Evolutionary conservation across 2,797 vertebrate species (phyloP).

Genomic region (Acanthurus lineatus): DNA sequence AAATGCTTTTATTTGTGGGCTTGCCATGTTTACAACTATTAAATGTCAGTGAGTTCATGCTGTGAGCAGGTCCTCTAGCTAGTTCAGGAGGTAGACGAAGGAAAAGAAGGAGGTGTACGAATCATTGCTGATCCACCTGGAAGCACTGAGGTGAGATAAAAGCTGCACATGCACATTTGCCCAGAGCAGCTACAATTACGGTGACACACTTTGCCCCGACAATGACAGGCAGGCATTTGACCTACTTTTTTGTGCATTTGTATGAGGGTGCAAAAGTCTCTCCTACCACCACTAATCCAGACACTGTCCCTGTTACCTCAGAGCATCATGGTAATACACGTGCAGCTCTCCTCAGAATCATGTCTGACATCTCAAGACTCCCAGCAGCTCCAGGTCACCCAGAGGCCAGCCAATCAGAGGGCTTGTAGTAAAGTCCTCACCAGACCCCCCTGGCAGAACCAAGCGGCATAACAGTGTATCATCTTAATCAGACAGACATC

Average conservation of each 20-base stretch:
- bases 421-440: constrained; percentile 53
- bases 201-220: constrained; percentile 20
- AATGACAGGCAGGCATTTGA: constrained; percentile 42
- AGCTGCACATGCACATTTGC: constrained; percentile 17
- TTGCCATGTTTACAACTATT: neutral
- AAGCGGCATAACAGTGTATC: constrained; percentile 72
- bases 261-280: constrained; percentile 40
- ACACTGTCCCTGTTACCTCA: constrained; percentile 35
- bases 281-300: constrained; percentile 13
- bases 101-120: constrained; percentile 6
- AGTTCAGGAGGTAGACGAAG: neutral
- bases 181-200: constrained; percentile 11
- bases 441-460: constrained; percentile 73
- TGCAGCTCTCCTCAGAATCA: constrained; percentile 51
- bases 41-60: neutral
- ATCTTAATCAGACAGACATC: constrained; percentile 79
- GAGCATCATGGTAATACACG: constrained; percentile 36
- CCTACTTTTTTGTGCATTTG: constrained; percentile 53
- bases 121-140: constrained; percentile 15
- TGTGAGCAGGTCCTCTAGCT: neutral
- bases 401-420: constrained; percentile 77
- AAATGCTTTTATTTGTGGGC: neutral
- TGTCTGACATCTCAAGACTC: constrained; percentile 68
- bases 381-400: constrained; percentile 70
- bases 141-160: constrained; percentile 23